phyloP scores from a whole-genome alignment of 2,113 vertebrate species.

The Sinocyclocheilus maitianheensis region DNA sequence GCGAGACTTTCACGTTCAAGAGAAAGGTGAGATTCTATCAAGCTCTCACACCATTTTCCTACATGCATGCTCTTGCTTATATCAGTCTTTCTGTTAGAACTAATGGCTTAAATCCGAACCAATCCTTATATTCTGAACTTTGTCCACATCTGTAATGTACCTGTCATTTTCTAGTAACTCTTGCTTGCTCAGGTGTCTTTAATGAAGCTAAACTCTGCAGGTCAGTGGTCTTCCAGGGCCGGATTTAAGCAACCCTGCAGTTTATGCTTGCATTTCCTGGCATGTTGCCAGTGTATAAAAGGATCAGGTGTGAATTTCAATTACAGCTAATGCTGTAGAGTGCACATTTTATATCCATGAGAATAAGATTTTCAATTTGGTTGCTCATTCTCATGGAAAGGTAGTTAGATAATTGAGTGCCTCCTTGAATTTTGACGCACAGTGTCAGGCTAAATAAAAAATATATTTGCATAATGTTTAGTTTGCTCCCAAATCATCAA shows the following conservation, averaged over 20 bases:
- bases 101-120: neutral
- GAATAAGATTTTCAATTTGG: slow-evolving; percentile 38
- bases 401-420: slow-evolving; percentile 28
- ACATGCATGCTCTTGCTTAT: neutral
- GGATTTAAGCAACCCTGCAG: neutral
- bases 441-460: slow-evolving; percentile 25
- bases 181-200: neutral
- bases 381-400: slow-evolving; percentile 43
- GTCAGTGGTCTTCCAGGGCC: neutral
- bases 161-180: neutral
- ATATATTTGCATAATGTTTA: slow-evolving; percentile 6
- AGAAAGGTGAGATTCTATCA: too few relatives aligned
- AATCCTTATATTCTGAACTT: neutral
- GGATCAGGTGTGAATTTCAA: slow-evolving; percentile 28
- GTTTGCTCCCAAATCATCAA: slow-evolving; percentile 15
- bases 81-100: neutral
- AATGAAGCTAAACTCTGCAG: neutral
- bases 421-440: slow-evolving; percentile 16
- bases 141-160: neutral
- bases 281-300: neutral
- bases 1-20: too few relatives aligned
- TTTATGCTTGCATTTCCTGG: neutral
- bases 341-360: slow-evolving; percentile 22
- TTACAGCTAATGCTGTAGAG: slow-evolving; percentile 10
- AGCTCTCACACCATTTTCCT: too few relatives aligned